Evolutionary conservation across 2,113 vertebrate genomes (phyloP).

Genomic region (Sula dactylatra): DNA sequence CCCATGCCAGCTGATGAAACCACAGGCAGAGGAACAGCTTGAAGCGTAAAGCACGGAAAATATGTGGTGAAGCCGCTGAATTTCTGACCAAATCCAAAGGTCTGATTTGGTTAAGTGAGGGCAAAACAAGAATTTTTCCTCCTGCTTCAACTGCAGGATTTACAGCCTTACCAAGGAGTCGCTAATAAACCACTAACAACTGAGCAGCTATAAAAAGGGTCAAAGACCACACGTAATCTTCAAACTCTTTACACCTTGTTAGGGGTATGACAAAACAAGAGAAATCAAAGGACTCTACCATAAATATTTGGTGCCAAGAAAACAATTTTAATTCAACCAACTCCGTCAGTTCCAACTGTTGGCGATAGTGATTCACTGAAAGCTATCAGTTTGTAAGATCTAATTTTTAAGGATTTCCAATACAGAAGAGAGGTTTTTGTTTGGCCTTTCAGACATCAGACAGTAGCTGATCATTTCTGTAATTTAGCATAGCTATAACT

Average conservation of each 20-base stretch:
- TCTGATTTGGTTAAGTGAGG: background rate
- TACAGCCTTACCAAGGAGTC: background rate
- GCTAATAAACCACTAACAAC: background rate
- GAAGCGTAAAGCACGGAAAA: background rate
- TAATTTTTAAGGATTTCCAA: background rate
- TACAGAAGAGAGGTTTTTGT: background rate
- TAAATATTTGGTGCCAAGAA: background rate
- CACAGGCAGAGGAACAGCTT: background rate
- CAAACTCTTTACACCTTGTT: background rate
- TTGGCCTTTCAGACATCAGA: background rate
- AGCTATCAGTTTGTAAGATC: background rate
- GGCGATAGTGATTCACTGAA: background rate
- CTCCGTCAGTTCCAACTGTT: background rate
- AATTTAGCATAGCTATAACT: rapidly evolving
- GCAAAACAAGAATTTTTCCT: background rate
- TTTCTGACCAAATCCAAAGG: background rate
- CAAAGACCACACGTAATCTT: background rate
- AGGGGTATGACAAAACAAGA: background rate
- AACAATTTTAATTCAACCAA: background rate
- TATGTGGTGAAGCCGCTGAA: rapidly evolving
- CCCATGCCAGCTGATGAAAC: background rate
- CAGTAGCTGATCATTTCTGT: background rate
- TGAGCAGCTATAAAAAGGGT: background rate
- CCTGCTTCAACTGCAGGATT: no score
- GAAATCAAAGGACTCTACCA: background rate